Evolutionary conservation across 2,888 invertebrate genomes (phyloP).

Genomic region (Polydrusus cervinus): DNA sequence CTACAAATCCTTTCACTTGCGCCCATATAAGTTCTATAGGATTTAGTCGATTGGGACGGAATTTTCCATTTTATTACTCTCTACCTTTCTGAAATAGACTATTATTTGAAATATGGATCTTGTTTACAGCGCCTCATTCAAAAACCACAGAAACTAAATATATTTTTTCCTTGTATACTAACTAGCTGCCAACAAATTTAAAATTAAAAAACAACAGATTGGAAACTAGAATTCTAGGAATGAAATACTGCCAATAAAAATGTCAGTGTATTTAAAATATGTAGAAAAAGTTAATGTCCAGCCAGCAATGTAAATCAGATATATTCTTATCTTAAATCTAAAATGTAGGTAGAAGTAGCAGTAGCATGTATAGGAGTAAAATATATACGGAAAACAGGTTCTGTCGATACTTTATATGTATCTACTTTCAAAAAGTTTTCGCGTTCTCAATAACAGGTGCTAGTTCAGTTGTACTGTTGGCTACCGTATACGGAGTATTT

Average conservation of each 20-base stretch:
- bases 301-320: slow-evolving; percentile 48
- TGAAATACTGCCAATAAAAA: slow-evolving; percentile 33
- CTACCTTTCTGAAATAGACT: too few relatives aligned
- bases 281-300: slow-evolving; percentile 41
- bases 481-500: slow-evolving; percentile 26
- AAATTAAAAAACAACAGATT: slow-evolving; percentile 15
- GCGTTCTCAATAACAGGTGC: slow-evolving; percentile 55
- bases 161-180: background rate
- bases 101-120: too few relatives aligned
- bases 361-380: slow-evolving; percentile 45
- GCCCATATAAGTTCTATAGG: too few relatives aligned
- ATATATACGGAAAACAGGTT: slow-evolving; percentile 56
- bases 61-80: too few relatives aligned
- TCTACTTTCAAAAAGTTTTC: slow-evolving; percentile 56
- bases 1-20: too few relatives aligned
- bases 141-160: background rate
- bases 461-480: slow-evolving; percentile 28
- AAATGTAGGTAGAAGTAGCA: slow-evolving; percentile 42
- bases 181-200: background rate
- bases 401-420: slow-evolving; percentile 52
- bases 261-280: slow-evolving; percentile 48
- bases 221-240: slow-evolving; percentile 11
- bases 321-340: slow-evolving; percentile 50
- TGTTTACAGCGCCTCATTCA: too few relatives aligned
- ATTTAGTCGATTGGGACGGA: too few relatives aligned